Evolutionary conservation across 2,888 invertebrate genomes (phyloP).

Genomic region (Plebejus melissa): DNA sequence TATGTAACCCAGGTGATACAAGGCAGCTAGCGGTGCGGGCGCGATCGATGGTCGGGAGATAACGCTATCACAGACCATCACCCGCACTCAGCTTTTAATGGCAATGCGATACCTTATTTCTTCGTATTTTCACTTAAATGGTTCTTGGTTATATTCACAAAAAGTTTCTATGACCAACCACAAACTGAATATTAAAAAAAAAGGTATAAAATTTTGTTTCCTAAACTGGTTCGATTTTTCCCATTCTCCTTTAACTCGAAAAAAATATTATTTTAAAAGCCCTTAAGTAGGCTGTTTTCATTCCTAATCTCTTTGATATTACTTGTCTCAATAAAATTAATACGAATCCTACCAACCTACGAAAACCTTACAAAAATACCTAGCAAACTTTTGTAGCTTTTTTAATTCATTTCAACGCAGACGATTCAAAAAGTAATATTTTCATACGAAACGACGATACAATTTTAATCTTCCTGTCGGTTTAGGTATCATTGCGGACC

Average conservation of each 20-base stretch:
- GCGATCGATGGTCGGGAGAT: constrained; percentile 33
- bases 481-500: constrained; percentile 4
- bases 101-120: neutral
- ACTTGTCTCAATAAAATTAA: too few species aligned
- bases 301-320: too few species aligned
- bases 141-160: neutral
- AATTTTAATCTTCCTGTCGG: constrained; percentile 15
- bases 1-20: constrained; percentile 1
- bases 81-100: constrained; percentile 32
- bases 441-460: constrained; percentile 5
- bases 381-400: neutral
- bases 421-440: constrained; percentile 4
- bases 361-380: neutral
- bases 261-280: neutral
- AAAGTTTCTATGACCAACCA: too few species aligned
- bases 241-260: neutral
- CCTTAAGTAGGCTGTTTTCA: neutral
- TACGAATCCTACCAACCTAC: neutral
- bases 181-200: too few species aligned
- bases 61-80: constrained; percentile 32
- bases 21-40: constrained; percentile 19
- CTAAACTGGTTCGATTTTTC: neutral
- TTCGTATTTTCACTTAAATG: neutral
- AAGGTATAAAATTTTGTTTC: neutral
- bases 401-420: neutral